Evolutionary conservation across 2,888 invertebrate species (phyloP), one percentile per base, ranked within the genome.

Genomic region (Papilio gigon): DNA sequence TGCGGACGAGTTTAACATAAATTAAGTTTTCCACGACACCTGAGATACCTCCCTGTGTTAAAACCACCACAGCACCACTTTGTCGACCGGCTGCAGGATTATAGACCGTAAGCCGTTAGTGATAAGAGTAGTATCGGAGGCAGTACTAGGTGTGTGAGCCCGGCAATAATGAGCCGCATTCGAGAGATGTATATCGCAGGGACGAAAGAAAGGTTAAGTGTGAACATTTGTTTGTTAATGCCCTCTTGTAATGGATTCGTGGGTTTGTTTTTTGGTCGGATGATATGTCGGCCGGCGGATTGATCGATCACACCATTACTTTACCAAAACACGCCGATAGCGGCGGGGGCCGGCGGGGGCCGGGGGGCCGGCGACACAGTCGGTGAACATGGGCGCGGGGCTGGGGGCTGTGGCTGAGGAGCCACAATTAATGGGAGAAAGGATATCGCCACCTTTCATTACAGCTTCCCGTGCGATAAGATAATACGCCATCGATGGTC

Each of bases 141-240:
- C 58, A 71, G 35, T 40, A 42, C 27, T 70, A 77, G 75, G 14
- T 75, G 72, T 74, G 83, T 77, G 72, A 74, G 78, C 73, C 74
- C 53, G 75, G 82, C 85, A 85, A 88, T 90, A 90, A 89, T 89
- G 87, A 90, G 84, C 81, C 84, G 84, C 85, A 87, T 85, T 83
- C 85, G 80, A 85, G 83, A 88, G 90, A 89, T 90, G 85, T 85
- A 86, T 89, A 89, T 89, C 89, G 80, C 80, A 78, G 80, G 80
- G 76, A 80, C 80, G 82, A 87, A 88, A 89, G 89, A 89, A 88
- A 90, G 89, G 90, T 90, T 90, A 90, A 90, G 90, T 90, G 91
- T 90, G 88, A 90, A 90, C 90, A 90, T 90, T 90, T 90, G 91
- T 91, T 90, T 89, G 90, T 90, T 88, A 90, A 90, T 89, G 88